A percentile compares a stretch with the other conserved stretches of the same genome.
Evolutionary conservation across 2,113 vertebrate species (phyloP).

Genomic region (Saccopteryx bilineata): DNA sequence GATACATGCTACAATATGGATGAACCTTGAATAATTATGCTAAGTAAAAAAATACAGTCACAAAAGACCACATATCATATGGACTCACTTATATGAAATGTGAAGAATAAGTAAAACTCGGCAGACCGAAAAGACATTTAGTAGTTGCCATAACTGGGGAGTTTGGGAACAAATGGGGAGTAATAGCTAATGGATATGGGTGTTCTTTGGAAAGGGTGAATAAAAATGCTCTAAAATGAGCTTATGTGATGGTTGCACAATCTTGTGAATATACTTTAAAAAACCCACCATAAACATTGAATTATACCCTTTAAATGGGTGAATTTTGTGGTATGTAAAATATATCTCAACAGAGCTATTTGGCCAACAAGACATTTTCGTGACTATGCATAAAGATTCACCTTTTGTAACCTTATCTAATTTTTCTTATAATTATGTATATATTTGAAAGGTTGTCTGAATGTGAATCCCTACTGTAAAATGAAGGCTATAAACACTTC

Average conservation of each 20-base stretch:
- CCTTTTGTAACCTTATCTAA: background rate
- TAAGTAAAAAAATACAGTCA: slow-evolving; percentile 11
- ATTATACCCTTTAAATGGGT: background rate
- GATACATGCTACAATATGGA: background rate
- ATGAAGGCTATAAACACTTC: slow-evolving; percentile 4
- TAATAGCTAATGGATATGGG: background rate
- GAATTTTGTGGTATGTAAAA: background rate
- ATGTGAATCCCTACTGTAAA: background rate
- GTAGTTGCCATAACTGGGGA: background rate
- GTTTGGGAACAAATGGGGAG: background rate
- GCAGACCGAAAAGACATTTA: background rate
- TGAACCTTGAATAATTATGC: slow-evolving; percentile 20
- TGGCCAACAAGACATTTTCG: background rate
- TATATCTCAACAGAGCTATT: slow-evolving; percentile 10
- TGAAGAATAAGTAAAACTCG: slow-evolving; percentile 32
- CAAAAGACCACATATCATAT: background rate
- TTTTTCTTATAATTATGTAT: slow-evolving; percentile 12
- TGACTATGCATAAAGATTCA: background rate
- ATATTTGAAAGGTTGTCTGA: slow-evolving; percentile 17
- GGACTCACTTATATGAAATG: background rate
- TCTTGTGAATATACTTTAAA: background rate
- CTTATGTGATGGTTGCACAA: background rate
- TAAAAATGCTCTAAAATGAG: slow-evolving; percentile 48
- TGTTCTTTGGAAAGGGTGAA: background rate
- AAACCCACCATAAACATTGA: background rate